Evolutionary conservation across 2,888 invertebrate species (phyloP).

Genomic region (Acrocera orbiculus): DNA sequence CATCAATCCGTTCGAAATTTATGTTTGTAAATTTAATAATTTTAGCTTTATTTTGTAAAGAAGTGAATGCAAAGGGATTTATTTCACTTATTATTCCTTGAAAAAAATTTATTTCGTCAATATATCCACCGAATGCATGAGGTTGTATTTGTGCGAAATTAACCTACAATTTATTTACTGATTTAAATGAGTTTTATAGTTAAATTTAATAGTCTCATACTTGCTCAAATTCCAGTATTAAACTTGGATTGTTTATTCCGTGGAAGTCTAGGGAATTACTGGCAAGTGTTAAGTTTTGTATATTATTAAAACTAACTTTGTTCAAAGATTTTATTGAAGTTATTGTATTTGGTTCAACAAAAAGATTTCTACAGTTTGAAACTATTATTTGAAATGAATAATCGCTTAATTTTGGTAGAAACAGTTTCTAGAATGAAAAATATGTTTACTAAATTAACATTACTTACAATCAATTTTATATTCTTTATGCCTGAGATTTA

Average conservation of each 20-base stretch:
- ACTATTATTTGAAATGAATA: conserved; percentile 40
- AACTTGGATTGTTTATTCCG: conserved; percentile 25
- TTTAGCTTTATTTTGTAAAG: conserved; percentile 42
- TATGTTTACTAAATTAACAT: too few relatives aligned
- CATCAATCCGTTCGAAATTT: conserved; percentile 39
- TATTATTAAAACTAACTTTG: conserved; percentile 42
- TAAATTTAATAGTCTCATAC: conserved; percentile 13
- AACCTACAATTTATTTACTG: conserved; percentile 16
- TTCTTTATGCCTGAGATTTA: too few relatives aligned
- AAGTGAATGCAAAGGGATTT: conserved; percentile 57
- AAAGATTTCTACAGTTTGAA: conserved; percentile 44
- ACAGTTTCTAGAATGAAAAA: conserved; percentile 42
- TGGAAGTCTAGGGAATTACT: conserved; percentile 44
- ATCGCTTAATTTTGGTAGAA: conserved; percentile 32
- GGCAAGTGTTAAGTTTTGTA: conserved; percentile 42
- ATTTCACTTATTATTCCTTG: conserved; percentile 42
- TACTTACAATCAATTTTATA: too few relatives aligned
- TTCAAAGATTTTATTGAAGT: conserved; percentile 42
- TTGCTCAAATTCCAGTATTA: conserved; percentile 26
- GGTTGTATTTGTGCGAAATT: conserved; percentile 38
- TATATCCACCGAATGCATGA: conserved; percentile 50
- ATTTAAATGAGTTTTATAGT: background rate
- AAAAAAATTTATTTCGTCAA: conserved; percentile 47
- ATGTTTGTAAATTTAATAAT: conserved; percentile 45
- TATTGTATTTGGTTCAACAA: conserved; percentile 40